A percentile compares a stretch with the other conserved stretches of the same genome.
These are phyloP conservation scores for Champsocephalus esox DNA, from an alignment of 2,797 vertebrate species.

Conservation along the genomic window DNA sequence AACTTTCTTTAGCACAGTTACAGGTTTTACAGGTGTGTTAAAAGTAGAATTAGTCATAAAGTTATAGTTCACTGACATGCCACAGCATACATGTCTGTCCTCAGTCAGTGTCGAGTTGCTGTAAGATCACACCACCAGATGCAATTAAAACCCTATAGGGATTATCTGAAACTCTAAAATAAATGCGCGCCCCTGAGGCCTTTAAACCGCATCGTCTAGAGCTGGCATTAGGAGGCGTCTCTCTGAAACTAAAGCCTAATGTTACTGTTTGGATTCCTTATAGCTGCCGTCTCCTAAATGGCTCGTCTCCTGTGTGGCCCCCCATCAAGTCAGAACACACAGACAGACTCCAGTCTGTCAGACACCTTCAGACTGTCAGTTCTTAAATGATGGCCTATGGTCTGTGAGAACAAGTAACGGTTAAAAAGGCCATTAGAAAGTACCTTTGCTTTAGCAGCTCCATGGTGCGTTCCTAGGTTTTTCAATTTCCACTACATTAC, in stretches of 20 bases:
- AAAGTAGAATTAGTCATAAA: conserved; percentile 29
- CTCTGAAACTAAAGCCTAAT: conserved; percentile 65
- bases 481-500: background rate
- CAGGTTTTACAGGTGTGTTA: conserved; percentile 23
- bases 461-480: background rate
- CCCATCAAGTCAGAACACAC: conserved; percentile 40
- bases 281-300: conserved; percentile 43
- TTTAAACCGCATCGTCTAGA: conserved; percentile 42
- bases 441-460: background rate
- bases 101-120: conserved; percentile 52
- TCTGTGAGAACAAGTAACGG: conserved; percentile 10
- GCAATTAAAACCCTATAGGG: conserved; percentile 60
- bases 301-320: conserved; percentile 37
- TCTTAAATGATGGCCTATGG: conserved; percentile 9
- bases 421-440: background rate
- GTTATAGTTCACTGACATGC: conserved; percentile 38
- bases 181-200: conserved; percentile 53
- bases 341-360: background rate
- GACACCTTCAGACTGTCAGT: background rate
- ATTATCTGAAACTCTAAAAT: conserved; percentile 70
- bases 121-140: conserved; percentile 70
- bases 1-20: background rate
- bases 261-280: conserved; percentile 42
- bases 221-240: conserved; percentile 34
- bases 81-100: conserved; percentile 47